Evolutionary conservation across 1,140 invertebrate species (phyloP).

Genomic region (Pseudomyrmex pallidus): DNA sequence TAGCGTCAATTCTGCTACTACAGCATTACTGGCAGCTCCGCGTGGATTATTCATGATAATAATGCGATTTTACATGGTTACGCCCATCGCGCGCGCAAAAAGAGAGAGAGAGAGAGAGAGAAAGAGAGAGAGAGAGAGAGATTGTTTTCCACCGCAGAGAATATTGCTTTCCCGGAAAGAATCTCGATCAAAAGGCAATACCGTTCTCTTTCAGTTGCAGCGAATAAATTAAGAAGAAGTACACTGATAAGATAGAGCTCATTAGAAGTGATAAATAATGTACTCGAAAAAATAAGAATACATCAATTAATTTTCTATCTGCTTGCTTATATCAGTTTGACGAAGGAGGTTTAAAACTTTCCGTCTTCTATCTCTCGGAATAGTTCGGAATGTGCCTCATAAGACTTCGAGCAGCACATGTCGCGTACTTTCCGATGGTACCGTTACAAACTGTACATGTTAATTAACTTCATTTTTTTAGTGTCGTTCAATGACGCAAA

Average conservation of each 20-base stretch:
- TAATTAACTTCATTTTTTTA: slow-evolving; percentile 41
- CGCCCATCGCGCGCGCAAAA: neutral
- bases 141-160: neutral
- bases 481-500: neutral
- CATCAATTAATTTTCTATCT: too few species aligned
- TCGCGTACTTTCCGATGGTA: neutral
- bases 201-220: neutral
- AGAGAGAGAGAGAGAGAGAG: too few species aligned
- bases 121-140: neutral
- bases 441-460: slow-evolving; percentile 33
- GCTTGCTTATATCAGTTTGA: neutral
- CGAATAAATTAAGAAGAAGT: neutral
- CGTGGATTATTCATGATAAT: slow-evolving; percentile 33
- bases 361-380: too few species aligned
- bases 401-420: slow-evolving; percentile 2
- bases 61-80: neutral
- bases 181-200: slow-evolving; percentile 25
- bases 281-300: too few species aligned
- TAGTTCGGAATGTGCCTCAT: neutral
- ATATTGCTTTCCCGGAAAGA: slow-evolving; percentile 49
- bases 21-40: neutral
- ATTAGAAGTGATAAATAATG: neutral
- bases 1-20: neutral
- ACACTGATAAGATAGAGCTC: neutral
- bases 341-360: neutral